Percentiles rank a stretch among this genome's conserved stretches.
phyloP scores from a whole-genome alignment of 2,797 vertebrate species.

The Menidia menidia region DNA sequence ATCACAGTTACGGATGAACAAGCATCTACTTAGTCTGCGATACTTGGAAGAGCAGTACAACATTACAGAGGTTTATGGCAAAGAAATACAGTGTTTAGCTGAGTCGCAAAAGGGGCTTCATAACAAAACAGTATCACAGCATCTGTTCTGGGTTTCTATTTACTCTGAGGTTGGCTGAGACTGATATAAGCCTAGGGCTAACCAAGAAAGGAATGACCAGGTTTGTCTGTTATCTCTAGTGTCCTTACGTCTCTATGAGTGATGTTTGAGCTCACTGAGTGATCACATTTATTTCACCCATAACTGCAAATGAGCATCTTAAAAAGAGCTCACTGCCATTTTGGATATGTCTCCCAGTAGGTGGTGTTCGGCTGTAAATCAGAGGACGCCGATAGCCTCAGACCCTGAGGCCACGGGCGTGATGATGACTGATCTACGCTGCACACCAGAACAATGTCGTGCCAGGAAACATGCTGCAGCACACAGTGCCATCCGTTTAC shows the following conservation, averaged over 20 bases:
- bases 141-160: slow-evolving; percentile 8
- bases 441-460: slow-evolving; percentile 19
- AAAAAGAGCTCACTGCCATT: slow-evolving; percentile 21
- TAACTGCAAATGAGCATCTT: slow-evolving; percentile 54
- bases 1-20: slow-evolving; percentile 24
- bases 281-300: slow-evolving; percentile 68
- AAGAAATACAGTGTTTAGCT: slow-evolving; percentile 40
- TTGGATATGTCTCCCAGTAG: slow-evolving; percentile 3
- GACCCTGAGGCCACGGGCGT: neutral
- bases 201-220: neutral
- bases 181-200: neutral
- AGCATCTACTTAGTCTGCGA: slow-evolving; percentile 33
- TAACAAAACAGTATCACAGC: slow-evolving; percentile 20
- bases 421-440: slow-evolving; percentile 3
- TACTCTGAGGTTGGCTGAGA: neutral
- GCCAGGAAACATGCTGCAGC: slow-evolving; percentile 18
- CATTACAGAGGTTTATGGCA: slow-evolving; percentile 42
- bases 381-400: neutral
- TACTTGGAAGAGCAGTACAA: slow-evolving; percentile 51
- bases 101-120: slow-evolving; percentile 2
- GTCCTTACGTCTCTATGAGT: neutral
- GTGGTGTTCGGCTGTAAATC: slow-evolving; percentile 17
- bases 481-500: slow-evolving; percentile 15
- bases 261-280: slow-evolving; percentile 1
- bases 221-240: slow-evolving; percentile 3